Base-by-base conservation (phyloP, 2,113 vertebrate species). In the Centropus bengalensis region DNA sequence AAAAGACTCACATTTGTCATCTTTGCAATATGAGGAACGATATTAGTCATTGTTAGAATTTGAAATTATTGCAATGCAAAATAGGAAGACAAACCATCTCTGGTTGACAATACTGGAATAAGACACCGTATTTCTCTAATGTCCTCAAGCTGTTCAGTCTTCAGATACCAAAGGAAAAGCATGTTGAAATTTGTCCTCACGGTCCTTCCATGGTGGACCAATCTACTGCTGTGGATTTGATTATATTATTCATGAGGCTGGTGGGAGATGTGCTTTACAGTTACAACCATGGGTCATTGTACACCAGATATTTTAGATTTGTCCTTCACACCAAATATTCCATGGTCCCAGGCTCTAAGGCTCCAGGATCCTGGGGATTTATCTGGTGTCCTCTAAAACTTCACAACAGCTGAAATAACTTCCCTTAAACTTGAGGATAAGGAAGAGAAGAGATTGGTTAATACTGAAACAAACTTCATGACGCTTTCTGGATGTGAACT, bases 151-250 rank as follows among this genome's bases (percentile, higher is more conserved):
- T 2, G 0, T 36, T 87, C 23, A 28, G 54, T 26, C 55, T 79
- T 78, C 40, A 66, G 51, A 27, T 62, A 9, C 1, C 5, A 45
- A 47, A 66, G 36, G 24, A 56, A 73, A 62, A 52, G 2, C 23
- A 18, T 2, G 28, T n/a, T 74, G 69, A 45, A 45, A 24, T 66
- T 86, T 58, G 24, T 56, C 45, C 55, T 71, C 66, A 36, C 56
- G 42, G 9, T 73, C 67, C 30, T 42, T 4, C 36, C 28, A 0
- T 0, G 1, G 23, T 36, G 45, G n/a, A 10, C 18, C 45, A 58
- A 1, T 19, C 36, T 78, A 5, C 33, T 60, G 22, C 20, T 83
- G 23, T 56, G 68, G 27, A 15, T 66, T 82, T 51, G 32, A 5
- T 22, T 22, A 23, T 49, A 23, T 27, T 76, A 28, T 14, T 88